Base-by-base conservation (phyloP, 2,113 vertebrate species). In the Albula goreensis region DNA sequence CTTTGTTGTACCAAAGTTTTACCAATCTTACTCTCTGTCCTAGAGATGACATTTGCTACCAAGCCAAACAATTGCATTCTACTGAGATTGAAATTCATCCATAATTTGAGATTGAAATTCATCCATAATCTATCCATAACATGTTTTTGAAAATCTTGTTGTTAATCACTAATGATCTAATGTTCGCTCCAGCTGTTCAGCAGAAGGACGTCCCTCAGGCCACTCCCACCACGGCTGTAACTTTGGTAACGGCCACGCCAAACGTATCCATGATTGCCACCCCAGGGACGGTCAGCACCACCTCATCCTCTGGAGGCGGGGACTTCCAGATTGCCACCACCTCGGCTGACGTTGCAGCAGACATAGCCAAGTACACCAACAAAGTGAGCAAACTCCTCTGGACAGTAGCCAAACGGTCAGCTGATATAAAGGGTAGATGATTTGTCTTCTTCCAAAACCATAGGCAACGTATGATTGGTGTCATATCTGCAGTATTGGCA, bases 331-430 rank as follows among this genome's bases (percentile, higher is more conserved):
- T 99, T 57, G 97, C 97, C 89, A 98, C 97, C 0, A 96, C 97
- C 78, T 99, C 98, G 0, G 98, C 98, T 0, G 98, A 99, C 17
- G 97, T 98, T 2, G 98, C 98, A 63, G 97, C 97, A 17, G 98
- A 99, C 88, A 99, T 99, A 48, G 98, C 98, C 90, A 99, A 99
- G 90, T 99, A 99, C 49, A 99, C 98, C 8, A 98, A 96, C 94
- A 99, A 99, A 96, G 98, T 99, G 92, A 96, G 94, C 79, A 9
- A 19, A 7, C 79, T 83, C 8, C 70, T 22, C 70, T 74, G 17
- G 2, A 31, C 70, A 66, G 22, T 66, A 15, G 22, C 60, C 60
- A 22, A 22, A 22, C 60, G 4, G 60, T 66, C 60, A 5, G 60
- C 9, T 66, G 15, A 15, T 25, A n/a, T 56, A 85, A 78, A 78